Percentiles rank a stretch among this genome's conserved stretches.
Evolutionary conservation across 2,113 vertebrate genomes (phyloP).

Genomic region (Acrocephalus arundinaceus): DNA sequence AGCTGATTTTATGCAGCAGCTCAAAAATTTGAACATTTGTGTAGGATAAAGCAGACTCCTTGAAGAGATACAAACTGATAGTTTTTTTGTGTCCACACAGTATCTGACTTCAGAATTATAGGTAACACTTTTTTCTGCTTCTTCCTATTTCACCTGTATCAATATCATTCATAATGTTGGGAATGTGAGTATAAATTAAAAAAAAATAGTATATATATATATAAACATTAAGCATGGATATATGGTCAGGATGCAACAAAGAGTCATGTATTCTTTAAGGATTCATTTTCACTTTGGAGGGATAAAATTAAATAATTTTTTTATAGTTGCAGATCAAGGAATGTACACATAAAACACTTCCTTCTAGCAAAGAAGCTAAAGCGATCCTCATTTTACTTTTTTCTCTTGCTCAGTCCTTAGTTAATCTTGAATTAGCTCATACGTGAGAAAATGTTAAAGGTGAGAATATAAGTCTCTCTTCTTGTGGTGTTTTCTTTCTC

Average conservation of each 20-base stretch:
- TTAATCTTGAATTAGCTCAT: not conserved
- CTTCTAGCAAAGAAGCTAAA: not conserved
- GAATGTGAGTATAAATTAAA: not conserved
- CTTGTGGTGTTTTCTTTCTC: accelerated
- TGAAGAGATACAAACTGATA: not conserved
- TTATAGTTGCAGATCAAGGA: not conserved
- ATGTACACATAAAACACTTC: not conserved
- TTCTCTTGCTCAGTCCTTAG: not conserved
- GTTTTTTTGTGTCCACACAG: not conserved
- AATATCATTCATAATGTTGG: not conserved
- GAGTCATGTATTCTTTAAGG: not conserved
- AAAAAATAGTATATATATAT: not conserved
- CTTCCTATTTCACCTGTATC: not conserved
- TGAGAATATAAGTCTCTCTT: not conserved
- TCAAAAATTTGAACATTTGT: not conserved
- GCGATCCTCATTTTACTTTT: not conserved
- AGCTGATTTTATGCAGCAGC: not conserved
- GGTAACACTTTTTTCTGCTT: not conserved
- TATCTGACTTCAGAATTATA: not conserved
- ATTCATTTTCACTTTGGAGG: not conserved
- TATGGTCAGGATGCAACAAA: not conserved
- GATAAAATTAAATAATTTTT: not conserved
- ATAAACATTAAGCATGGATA: not conserved
- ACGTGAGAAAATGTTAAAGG: not conserved
- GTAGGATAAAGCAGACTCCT: not conserved